Conservation (phyloP, 2,797 vertebrate genomes). For the Strix occidentalis region DNA sequence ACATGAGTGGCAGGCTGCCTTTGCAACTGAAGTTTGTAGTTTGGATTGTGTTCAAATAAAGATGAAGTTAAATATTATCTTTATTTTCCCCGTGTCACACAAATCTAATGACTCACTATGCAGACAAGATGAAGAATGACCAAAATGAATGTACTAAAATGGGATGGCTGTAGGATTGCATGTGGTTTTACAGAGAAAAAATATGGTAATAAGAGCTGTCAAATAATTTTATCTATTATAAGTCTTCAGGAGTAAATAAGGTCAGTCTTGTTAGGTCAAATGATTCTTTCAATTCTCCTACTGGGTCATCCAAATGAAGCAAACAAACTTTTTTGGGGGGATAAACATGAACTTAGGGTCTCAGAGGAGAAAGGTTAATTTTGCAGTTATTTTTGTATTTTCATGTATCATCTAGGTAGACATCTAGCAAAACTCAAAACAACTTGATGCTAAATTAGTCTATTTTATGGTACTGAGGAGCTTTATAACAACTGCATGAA, state of each 20-base stretch:
- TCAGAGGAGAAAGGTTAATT: background rate
- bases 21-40: background rate
- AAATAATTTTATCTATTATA: background rate
- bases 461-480: background rate
- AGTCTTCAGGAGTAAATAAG: background rate
- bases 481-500: conserved; percentile 1
- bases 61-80: background rate
- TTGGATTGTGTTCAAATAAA: background rate
- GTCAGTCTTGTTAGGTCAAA: background rate
- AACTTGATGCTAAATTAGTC: background rate
- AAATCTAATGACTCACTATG: background rate
- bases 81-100: background rate
- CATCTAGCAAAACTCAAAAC: background rate
- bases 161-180: background rate
- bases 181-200: background rate
- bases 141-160: background rate
- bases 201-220: background rate
- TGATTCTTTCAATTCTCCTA: background rate
- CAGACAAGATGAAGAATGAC: background rate
- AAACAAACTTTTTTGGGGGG: background rate
- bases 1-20: background rate
- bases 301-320: background rate
- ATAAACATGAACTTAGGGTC: background rate
- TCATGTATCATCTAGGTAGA: background rate
- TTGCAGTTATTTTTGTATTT: background rate